Evolutionary conservation across 2,113 vertebrate species (phyloP).

Genomic region (Manacus vitellinus): DNA sequence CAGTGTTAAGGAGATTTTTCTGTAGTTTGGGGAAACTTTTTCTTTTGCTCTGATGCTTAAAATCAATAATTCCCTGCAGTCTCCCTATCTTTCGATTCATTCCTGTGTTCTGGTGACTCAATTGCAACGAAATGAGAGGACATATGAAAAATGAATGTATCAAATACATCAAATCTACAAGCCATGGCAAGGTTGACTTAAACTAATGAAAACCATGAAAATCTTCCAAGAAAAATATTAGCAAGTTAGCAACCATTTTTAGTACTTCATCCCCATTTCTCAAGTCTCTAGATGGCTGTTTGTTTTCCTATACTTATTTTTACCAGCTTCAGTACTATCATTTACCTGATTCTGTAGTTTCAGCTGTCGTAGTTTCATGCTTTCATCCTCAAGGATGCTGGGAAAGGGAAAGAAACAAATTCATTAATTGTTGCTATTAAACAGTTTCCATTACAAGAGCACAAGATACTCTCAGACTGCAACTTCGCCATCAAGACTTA

Average conservation of each 20-base stretch:
- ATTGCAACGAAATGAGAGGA: neutral
- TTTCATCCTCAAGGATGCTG: slow-evolving; percentile 87
- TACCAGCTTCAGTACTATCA: neutral
- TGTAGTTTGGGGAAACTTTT: neutral
- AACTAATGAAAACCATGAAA: neutral
- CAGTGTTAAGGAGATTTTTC: neutral
- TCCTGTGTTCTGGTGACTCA: neutral
- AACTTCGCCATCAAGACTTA: neutral
- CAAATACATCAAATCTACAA: neutral
- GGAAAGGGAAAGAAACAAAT: slow-evolving; percentile 27
- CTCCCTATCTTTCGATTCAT: neutral
- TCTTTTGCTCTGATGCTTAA: neutral
- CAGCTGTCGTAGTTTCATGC: slow-evolving; percentile 85
- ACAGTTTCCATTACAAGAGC: neutral
- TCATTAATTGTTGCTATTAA: neutral
- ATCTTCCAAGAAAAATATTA: neutral
- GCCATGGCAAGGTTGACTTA: neutral
- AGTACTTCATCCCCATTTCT: neutral
- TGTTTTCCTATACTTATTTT: neutral
- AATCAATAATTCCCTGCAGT: neutral
- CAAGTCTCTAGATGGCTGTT: neutral
- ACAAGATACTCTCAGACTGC: neutral
- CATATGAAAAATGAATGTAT: neutral
- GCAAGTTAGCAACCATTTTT: neutral
- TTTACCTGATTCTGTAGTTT: slow-evolving; percentile 94